Conservation (phyloP, 2,113 vertebrate genomes). For the Callipepla californica region DNA sequence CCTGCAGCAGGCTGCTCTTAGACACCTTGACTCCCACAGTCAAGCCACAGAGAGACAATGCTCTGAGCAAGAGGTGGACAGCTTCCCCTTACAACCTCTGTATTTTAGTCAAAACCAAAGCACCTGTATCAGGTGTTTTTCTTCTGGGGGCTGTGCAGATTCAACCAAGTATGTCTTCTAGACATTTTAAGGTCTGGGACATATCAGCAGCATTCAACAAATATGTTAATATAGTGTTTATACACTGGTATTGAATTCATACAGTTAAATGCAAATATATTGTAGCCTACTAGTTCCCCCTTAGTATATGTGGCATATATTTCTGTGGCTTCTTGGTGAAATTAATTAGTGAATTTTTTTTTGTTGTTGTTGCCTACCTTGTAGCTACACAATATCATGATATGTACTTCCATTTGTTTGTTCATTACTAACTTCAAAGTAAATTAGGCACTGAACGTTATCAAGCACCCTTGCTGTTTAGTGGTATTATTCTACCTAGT, state of each 20-base stretch:
- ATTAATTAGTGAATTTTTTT: neutral
- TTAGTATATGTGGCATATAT: neutral
- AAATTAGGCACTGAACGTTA: neutral
- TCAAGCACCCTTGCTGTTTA: neutral
- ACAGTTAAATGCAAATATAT: neutral
- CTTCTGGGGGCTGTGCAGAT: neutral
- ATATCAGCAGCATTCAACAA: neutral
- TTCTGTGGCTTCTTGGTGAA: neutral
- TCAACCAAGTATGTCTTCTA: neutral
- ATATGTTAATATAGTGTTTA: neutral
- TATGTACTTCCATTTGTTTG: neutral
- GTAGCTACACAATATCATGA: neutral
- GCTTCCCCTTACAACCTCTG: neutral
- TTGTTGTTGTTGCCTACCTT: neutral
- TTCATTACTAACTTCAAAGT: neutral
- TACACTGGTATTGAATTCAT: neutral
- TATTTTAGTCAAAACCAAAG: neutral
- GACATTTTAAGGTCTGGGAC: neutral
- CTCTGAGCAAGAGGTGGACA: neutral
- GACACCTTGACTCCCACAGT: neutral
- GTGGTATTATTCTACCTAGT: neutral
- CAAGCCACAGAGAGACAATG: rapidly evolving
- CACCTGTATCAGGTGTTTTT: neutral
- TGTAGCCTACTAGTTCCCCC: neutral
- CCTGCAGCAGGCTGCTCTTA: neutral